Evolutionary conservation across 2,888 invertebrate genomes (phyloP), one percentile per base, ranked within the genome.

Genomic region (Drosophila engyochracea): DNA sequence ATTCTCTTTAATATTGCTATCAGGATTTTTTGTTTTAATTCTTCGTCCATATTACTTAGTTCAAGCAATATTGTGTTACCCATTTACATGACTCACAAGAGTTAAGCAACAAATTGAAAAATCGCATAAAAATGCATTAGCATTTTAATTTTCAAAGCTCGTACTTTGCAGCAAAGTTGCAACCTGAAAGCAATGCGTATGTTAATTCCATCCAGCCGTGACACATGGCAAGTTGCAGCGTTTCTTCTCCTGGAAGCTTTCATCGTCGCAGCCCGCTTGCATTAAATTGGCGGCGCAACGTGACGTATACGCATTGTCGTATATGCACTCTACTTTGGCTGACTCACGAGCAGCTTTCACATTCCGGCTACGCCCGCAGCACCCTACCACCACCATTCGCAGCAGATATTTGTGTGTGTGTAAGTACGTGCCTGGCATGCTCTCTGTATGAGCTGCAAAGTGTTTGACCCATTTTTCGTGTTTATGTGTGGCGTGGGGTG

Each of bases 291-390:
- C 70, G 61, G 72, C 52, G 57, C 85, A 82, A 82, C 83, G 74
- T 74, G 85, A 81, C 90, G 89, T 90, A 86, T 88, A 88, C 86
- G 90, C 86, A 86, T 90, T 86, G 73, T 85, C 83, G 59, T 78
- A 70, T 70, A 62, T 85, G 83, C 83, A 85, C 83, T 87, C 74
- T 72, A 70, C 85, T 80, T 72, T 68, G 74, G 70, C 80, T 72
- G 82, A 79, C 65, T 73, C 81, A 70, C 57, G 70, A 81, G 67
- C 78, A 70, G 82, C 70, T 62, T 74, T 78, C 67, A 59, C 67
- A 67, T 53, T 44, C 47, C 47, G 47, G 16, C 9, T 25, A 25
- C 9, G 4, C 12, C 19, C 7, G 7, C 39, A 41, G 1, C 22
- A 4, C 22, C 7, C 47, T 25, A 7, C 7, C 55, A 58, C 2